Conservation (phyloP, 2,888 invertebrate genomes). For the Drosophila anomelani region DNA sequence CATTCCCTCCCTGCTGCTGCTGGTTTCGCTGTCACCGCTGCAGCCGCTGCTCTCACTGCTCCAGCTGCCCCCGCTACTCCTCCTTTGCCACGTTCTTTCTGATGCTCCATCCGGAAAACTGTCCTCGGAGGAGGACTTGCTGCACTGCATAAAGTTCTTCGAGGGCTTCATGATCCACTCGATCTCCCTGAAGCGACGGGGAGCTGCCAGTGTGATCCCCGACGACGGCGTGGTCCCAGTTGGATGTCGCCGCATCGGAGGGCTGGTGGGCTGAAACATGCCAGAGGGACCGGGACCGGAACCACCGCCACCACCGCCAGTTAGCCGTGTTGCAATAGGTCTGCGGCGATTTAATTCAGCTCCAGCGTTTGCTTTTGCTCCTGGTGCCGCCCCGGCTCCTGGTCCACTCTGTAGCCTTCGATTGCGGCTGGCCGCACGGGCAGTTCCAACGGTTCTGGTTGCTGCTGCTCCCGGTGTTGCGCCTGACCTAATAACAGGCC, state of each 20-base stretch:
- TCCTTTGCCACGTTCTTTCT: background rate
- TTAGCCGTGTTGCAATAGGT: background rate
- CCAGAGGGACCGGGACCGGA: background rate
- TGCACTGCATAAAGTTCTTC: constrained; percentile 43
- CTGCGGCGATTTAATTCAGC: background rate
- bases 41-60: background rate
- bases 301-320: constrained; percentile 1
- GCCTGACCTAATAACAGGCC: background rate
- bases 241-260: background rate
- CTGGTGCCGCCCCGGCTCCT: background rate
- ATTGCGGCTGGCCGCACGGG: background rate
- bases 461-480: background rate
- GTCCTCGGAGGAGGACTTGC: constrained; percentile 50
- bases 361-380: background rate
- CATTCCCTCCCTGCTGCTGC: background rate
- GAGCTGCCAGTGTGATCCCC: background rate
- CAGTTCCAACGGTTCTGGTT: background rate
- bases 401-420: background rate
- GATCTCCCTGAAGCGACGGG: constrained; percentile 1
- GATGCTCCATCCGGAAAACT: too few species aligned
- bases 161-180: constrained; percentile 60
- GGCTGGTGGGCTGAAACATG: background rate
- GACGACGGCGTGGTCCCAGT: background rate
- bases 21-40: background rate
- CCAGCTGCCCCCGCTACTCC: background rate